Base-by-base conservation (phyloP, 2,113 vertebrate genomes). In the Oplegnathus fasciatus region DNA sequence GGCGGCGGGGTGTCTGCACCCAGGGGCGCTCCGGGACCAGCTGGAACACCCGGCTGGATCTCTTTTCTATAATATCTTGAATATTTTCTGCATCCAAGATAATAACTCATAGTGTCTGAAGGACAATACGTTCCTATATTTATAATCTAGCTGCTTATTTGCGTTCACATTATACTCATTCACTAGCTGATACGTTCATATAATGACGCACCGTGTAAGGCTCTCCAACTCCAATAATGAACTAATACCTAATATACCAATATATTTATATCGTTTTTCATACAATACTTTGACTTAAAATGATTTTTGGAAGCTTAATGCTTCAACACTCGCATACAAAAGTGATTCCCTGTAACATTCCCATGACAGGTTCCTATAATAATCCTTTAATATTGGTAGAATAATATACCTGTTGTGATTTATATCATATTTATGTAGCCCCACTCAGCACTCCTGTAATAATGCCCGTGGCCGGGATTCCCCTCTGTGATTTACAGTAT, bases 401-500 rank as follows among this genome's bases (percentile, higher is more conserved):
- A 57, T 0, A 13, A 28, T 54, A n/a, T n/a, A n/a, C 17, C 55
- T 61, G 22, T 20, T 32, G 5, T 67, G 58, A 65, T 34, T 28
- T 61, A 3, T 9, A 52, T 22, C 50, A 6, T 52, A 5, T 73
- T 32, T 44, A 26, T 71, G 9, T 7, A n/a, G 40, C 18, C 10
- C 28, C 10, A 28, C n/a, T 22, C 69, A 64, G 24, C 7, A 5
- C 40, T 44, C 26, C 32, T 60, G 18, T 58, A 18, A 52, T 17
- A 32, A 30, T 3, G 72, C 44, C 42, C 13, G 48, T 9, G 30
- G 42, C 66, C 0, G 62, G 77, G 57, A n/a, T 75, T 77, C 78
- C n/a, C 22, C 67, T 55, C 50, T 14, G n/a, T 66, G 1, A 30
- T 14, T 83, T 28, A 58, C 80, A 81, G 26, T 26, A 13, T 62